A percentile compares a stretch with the other conserved stretches of the same genome.
Evolutionary conservation across 2,888 invertebrate genomes (phyloP).

Genomic region (Hymenopus coronatus): DNA sequence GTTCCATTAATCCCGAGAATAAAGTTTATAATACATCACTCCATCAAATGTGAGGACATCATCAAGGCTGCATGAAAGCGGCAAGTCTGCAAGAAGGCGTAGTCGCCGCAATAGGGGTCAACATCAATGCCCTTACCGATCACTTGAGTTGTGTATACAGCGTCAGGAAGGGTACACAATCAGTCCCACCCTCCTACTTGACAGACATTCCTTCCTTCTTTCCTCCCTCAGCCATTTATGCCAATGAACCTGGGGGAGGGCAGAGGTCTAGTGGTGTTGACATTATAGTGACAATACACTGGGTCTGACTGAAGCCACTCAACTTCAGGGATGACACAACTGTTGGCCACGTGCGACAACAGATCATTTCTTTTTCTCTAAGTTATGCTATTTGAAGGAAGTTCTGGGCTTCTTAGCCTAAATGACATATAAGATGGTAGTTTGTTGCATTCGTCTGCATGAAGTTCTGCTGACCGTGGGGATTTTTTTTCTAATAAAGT

Average conservation of each 20-base stretch:
- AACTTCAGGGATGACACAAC: background rate
- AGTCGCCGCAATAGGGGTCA: background rate
- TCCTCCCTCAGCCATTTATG: constrained; percentile 11
- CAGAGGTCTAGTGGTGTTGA: constrained; percentile 23
- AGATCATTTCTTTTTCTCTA: no score
- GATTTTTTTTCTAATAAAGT: no score
- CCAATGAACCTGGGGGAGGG: constrained; percentile 10
- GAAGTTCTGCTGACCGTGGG: no score
- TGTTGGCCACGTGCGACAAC: background rate
- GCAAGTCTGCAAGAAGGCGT: no score
- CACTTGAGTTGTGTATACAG: background rate
- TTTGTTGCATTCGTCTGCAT: no score
- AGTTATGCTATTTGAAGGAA: no score
- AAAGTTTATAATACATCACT: no score
- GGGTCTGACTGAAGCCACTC: background rate
- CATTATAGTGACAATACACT: constrained; percentile 25
- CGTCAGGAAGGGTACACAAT: background rate
- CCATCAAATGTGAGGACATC: no score
- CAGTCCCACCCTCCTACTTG: background rate
- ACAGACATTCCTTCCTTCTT: background rate
- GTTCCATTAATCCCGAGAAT: no score
- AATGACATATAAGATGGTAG: no score
- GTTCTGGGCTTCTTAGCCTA: no score
- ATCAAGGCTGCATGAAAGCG: no score
- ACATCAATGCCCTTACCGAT: background rate